Evolutionary conservation across 2,888 invertebrate species (phyloP), one percentile per base, ranked within the genome.

Genomic region (Portevinia maculata): DNA sequence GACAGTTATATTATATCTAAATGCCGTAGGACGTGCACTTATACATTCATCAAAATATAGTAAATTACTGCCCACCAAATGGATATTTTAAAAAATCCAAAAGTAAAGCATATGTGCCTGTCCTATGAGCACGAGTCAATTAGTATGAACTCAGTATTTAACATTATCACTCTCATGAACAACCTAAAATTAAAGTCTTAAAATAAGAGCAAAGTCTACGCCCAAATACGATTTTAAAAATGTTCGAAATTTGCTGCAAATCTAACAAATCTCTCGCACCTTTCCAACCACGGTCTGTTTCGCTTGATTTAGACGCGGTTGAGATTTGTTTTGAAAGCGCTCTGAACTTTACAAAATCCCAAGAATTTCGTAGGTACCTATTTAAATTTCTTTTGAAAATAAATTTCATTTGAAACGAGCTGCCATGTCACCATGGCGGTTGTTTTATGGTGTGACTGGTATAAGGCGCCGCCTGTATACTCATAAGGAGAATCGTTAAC

Each of bases 321-420:
- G 48, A 28, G n/a, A 28, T 24, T 48, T 24, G 24, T 48, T 48
- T 15, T 24, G 8, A 13, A 28, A 24, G 48, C 48, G 48, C 24
- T 28, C 28, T 24, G 13, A 13, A 24, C 11, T 13, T 6, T 7
- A 0, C 3, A 24, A 7, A 48, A 48, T 48, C 24, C 24, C 24
- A 24, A 24, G 48, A 21, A 48, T 48, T 24, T 28, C 24, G 24
- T n/a, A n/a, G n/a, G n/a, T n/a, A n/a, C n/a, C n/a, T n/a, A 48
- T 48, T 48, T 24, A 48, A 21, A 48, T 28, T 48, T 48, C 3
- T 48, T 48, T 48, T 24, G 28, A 24, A 48, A 13, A 48, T 48
- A 48, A 28, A 28, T 48, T 24, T 44, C 19, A 8, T 1, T 24
- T 11, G 4, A 13, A 48, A 28, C n/a, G 13, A 48, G 24, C 24